These are phyloP conservation scores for Poecilia picta DNA, from an alignment of 2,797 vertebrate genomes.

Conservation along the genomic window DNA sequence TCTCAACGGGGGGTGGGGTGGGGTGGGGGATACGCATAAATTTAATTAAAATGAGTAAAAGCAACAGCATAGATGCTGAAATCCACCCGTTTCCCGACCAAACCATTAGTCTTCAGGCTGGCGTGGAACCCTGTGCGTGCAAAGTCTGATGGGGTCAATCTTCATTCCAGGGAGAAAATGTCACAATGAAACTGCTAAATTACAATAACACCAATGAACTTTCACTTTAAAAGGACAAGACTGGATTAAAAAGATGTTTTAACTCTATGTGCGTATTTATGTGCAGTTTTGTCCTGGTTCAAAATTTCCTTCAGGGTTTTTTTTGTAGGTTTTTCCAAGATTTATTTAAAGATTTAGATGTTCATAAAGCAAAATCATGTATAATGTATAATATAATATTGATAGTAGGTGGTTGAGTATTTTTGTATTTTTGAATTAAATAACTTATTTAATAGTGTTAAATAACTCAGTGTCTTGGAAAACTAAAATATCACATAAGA, in stretches of 20 bases:
- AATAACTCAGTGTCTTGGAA: background rate
- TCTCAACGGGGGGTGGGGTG: constrained; percentile 44
- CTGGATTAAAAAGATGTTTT: constrained; percentile 55
- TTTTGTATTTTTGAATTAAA: too few relatives aligned
- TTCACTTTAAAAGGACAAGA: constrained; percentile 68
- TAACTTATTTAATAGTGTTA: too few relatives aligned
- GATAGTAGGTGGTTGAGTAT: too few relatives aligned
- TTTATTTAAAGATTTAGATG: constrained; percentile 23
- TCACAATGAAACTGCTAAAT: constrained; percentile 62
- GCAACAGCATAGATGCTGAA: constrained; percentile 49
- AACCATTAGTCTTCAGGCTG: constrained; percentile 57
- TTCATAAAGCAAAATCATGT: constrained; percentile 35
- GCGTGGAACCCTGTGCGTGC: constrained; percentile 27
- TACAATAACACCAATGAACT: constrained; percentile 70
- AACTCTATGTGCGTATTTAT: constrained; percentile 3
- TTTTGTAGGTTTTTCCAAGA: constrained; percentile 26
- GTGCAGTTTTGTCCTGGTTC: constrained; percentile 9
- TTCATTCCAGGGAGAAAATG: constrained; percentile 70
- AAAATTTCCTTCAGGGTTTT: constrained; percentile 23
- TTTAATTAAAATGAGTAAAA: constrained; percentile 72
- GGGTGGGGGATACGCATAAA: constrained; percentile 60
- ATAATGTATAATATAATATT: too few relatives aligned
- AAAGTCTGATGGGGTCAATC: constrained; percentile 59
- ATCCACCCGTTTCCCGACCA: constrained; percentile 34
- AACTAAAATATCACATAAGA: background rate